Conservation (phyloP, 2,113 vertebrate genomes). For the Apaloderma vittatum region DNA sequence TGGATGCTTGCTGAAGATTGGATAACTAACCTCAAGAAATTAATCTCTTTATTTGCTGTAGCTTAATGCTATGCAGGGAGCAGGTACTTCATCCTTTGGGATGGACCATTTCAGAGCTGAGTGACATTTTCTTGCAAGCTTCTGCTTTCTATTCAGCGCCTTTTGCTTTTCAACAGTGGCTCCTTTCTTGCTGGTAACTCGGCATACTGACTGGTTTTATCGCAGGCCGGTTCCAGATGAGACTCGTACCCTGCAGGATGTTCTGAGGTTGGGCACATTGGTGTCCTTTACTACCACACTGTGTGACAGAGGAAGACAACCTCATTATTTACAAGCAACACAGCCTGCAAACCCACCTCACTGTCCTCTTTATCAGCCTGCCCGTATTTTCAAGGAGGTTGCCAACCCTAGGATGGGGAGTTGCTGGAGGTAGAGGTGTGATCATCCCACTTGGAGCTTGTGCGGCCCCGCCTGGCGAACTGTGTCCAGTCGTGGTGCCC, state of each 20-base stretch:
- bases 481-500: background rate
- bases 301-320: background rate
- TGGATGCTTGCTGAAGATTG: background rate
- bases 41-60: background rate
- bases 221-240: background rate
- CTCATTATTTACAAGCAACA: background rate
- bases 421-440: background rate
- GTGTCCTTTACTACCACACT: background rate
- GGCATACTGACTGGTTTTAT: background rate
- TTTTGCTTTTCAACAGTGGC: background rate
- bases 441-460: background rate
- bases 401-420: background rate
- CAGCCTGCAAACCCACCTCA: background rate
- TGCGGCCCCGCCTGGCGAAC: background rate
- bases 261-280: background rate
- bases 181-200: background rate
- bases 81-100: background rate
- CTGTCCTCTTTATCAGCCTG: background rate
- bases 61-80: background rate
- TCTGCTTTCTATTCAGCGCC: background rate
- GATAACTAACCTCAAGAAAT: background rate
- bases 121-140: background rate
- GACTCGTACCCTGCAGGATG: background rate
- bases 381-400: background rate
- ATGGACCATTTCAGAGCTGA: background rate